These are phyloP conservation scores for Syrmaticus mikado DNA, from an alignment of 2,113 vertebrate genomes.

Conservation along the genomic window DNA sequence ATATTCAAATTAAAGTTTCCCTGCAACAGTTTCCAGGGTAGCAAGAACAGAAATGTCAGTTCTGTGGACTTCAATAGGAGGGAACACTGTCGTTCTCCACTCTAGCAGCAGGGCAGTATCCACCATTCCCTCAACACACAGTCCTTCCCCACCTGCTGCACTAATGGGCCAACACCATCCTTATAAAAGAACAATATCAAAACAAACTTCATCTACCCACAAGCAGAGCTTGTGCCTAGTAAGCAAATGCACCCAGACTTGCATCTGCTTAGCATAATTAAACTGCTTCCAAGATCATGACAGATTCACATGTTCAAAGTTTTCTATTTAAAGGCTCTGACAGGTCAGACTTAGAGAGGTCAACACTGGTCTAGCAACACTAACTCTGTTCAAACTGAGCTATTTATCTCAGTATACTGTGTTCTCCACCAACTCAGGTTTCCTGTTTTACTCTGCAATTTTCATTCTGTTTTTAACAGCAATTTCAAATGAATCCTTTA, in stretches of 20 bases:
- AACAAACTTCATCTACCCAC: not conserved
- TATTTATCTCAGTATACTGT: too few relatives aligned
- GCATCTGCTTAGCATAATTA: not conserved
- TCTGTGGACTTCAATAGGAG: not conserved
- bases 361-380: not conserved
- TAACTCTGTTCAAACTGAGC: not conserved
- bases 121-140: not conserved
- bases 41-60: not conserved
- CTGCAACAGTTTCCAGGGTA: not conserved
- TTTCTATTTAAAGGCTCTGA: not conserved
- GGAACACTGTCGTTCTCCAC: not conserved
- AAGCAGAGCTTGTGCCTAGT: not conserved
- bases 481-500: not conserved
- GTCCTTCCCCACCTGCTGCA: not conserved
- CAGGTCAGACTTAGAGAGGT: not conserved
- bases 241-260: not conserved
- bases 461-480: not conserved
- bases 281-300: not conserved
- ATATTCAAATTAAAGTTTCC: not conserved
- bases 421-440: not conserved
- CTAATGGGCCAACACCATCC: not conserved
- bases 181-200: not conserved
- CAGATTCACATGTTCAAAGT: not conserved
- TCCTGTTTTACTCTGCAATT: not conserved
- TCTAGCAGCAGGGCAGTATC: not conserved